A percentile compares a stretch with the other conserved stretches of the same genome.
Conservation (phyloP, 2,113 vertebrate species). For the Gopherus evgoodei region DNA sequence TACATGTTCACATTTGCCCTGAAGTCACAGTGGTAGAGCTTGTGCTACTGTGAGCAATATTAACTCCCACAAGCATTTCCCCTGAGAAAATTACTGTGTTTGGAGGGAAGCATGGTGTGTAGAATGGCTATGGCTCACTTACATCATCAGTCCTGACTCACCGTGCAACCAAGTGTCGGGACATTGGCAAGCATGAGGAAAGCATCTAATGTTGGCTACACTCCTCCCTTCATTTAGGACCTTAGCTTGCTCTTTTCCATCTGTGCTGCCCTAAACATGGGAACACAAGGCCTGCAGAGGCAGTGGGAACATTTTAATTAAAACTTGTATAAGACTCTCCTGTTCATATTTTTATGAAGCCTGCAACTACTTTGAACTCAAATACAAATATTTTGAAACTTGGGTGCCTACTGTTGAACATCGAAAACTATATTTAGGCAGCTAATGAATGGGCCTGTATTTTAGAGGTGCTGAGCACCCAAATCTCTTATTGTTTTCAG, state of each 20-base stretch:
- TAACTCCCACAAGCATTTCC: neutral
- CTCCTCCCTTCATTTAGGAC: neutral
- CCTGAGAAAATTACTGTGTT: neutral
- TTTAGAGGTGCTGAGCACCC: neutral
- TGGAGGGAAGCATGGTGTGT: accelerated
- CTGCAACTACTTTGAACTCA: neutral
- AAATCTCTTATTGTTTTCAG: neutral
- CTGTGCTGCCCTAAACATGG: neutral
- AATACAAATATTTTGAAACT: neutral
- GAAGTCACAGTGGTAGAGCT: neutral
- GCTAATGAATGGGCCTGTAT: neutral
- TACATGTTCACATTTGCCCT: neutral
- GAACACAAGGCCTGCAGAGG: neutral
- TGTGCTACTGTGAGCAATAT: neutral
- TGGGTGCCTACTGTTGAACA: neutral
- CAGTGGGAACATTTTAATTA: neutral
- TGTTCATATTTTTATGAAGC: neutral
- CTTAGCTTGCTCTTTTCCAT: neutral
- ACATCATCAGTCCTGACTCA: neutral
- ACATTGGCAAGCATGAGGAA: neutral
- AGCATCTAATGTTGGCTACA: neutral
- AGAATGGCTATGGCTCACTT: neutral
- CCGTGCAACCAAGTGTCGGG: neutral
- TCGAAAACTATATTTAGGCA: neutral
- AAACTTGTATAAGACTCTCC: neutral